Evolutionary conservation across 2,113 vertebrate species (phyloP), one percentile per base, ranked within the genome.

Genomic region (Anguilla rostrata): DNA sequence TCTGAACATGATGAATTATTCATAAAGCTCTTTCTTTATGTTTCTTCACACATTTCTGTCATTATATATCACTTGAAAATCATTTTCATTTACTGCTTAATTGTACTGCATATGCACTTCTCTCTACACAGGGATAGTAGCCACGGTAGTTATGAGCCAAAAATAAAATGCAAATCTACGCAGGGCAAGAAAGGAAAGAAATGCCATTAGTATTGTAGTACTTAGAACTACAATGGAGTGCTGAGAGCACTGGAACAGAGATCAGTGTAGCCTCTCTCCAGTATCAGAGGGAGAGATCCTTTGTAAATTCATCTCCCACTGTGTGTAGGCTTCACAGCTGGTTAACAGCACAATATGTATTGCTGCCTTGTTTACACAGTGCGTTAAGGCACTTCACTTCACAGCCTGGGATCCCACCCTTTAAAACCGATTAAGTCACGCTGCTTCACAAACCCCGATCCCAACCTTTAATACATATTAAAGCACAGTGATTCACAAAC

Each of bases 291-390:
- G 91, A 94, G 91, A 94, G 93, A 93, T 94, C 93, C 93, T 95
- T 94, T 94, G 93, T 94, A 95, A 92, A 95, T 94, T 92, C 92
- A 87, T 94, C 94, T 92, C 95, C 94, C 92, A 92, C 95, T 94
- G 94, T 92, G 94, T 90, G 91, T 89, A 90, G 91, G 92, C 93
- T 95, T 95, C 94, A 95, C 95, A 95, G 94, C 95, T 95, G 94
- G 94, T 95, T 95, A 95, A 93, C 94, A 87, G 92, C 92, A 90
- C 94, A 84, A 92, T 91, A 92, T 93, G 92, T 93, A 92, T 90
- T 90, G 90, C 90, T 94, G 88, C 88, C 94, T 92, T 95, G 93
- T 94, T 95, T 93, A 94, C 92, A 94, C 78, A 88, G 83, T 87
- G 90, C 89, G 95, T 93, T 93, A 89, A 94, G 93, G 88, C 90